Base-by-base conservation (phyloP, 2,113 vertebrate species). In the Parus major region DNA sequence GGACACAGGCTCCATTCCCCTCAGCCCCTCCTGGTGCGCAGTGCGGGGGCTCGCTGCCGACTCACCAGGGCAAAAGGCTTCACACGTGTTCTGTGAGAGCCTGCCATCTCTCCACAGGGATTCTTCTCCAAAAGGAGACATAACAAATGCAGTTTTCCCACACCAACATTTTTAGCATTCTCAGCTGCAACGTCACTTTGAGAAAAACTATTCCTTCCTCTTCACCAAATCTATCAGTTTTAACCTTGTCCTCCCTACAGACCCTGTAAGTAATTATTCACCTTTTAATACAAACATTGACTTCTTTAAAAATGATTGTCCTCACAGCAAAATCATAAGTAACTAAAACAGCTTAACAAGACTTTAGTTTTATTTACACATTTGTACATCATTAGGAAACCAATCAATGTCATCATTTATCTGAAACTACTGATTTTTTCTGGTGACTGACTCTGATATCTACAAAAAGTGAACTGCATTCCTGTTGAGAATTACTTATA, bases 21-120 rank as follows among this genome's bases (percentile, higher is more conserved):
- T 44, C 46, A 22, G 53, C 8, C 50, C 33, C n/a, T 23, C 27
- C 36, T 3, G 11, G 63, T 1, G 0, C 9, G 33, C 33, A 52
- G 36, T 0, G 0, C 5, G 11, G 22, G 70, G 31, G 11, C 52
- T 59, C 1, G 1, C 36, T 68, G 61, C 53, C 0, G 0, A 31
- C 36, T 68, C 17, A 10, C 36, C 35, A 27, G 0, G 18, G 44
- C 31, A 59, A 52, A 52, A 10, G 33, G 7, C 22, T 36, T 52
- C 18, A 10, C 21, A 9, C 11, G 2, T 12, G 14, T 36, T 36
- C 53, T 77, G 14, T 13, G 14, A 77, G 15, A 15, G 5, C 15
- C 18, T 36, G 22, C 9, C 33, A 5, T 4, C 36, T 33, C 25
- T 52, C 33, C 27, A 12, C 27, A 10, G 53, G 46, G 36, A 10